phyloP scores from a whole-genome alignment of 2,113 vertebrate genomes.

The Gadus chalcogrammus region DNA sequence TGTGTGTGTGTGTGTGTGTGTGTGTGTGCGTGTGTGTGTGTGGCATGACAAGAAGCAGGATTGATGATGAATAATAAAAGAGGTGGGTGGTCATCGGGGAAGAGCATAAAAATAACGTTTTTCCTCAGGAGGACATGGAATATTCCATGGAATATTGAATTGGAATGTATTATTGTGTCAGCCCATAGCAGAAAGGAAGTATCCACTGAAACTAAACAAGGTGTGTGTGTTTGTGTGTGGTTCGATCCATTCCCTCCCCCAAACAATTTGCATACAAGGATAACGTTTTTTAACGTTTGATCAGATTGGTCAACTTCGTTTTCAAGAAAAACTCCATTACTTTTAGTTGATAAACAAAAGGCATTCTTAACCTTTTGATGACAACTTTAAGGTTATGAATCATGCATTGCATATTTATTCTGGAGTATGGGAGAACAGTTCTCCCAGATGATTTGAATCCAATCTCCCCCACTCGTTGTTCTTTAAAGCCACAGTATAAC shows the following conservation, averaged over 20 bases:
- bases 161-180: no score
- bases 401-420: background rate
- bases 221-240: no score
- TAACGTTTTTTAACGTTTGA: no score
- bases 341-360: background rate
- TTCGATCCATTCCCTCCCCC: no score
- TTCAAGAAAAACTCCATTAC: background rate
- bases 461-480: no score
- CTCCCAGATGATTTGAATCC: background rate
- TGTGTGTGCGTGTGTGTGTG: background rate
- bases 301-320: no score
- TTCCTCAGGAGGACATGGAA: constrained; percentile 14
- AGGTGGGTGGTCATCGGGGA: constrained; percentile 20
- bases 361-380: background rate
- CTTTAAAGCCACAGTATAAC: no score
- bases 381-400: background rate
- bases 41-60: background rate
- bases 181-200: no score
- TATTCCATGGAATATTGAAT: constrained; percentile 5
- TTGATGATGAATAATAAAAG: constrained; percentile 36
- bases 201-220: no score
- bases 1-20: constrained; percentile 6
- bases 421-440: background rate
- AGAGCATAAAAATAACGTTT: constrained; percentile 11
- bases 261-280: no score